Conservation (phyloP, 2,888 invertebrate genomes). For the Lochmaea capreae region DNA sequence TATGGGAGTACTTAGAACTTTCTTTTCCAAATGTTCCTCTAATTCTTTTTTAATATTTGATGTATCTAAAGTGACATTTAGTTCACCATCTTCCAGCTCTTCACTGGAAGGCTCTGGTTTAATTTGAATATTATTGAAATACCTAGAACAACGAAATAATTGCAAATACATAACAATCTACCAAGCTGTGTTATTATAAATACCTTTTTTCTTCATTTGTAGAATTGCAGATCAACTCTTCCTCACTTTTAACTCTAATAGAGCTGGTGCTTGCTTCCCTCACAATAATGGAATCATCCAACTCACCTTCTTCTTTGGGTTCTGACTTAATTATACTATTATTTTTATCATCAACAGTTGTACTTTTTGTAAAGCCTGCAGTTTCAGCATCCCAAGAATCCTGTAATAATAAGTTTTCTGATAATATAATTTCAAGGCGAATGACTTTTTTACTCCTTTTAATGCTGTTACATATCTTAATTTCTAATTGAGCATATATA, state of each 20-base stretch:
- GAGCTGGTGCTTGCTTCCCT: not conserved
- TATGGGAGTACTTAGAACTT: conserved; percentile 33
- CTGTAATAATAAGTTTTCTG: conserved; percentile 47
- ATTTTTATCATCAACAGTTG: not conserved
- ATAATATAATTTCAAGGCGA: not conserved
- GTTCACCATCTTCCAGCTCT: not conserved
- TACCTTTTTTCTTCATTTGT: conserved; percentile 2
- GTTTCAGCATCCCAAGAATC: conserved; percentile 52
- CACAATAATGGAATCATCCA: conserved; percentile 14
- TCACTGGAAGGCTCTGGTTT: not conserved
- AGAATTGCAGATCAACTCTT: not conserved
- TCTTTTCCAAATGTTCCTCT: conserved; percentile 14
- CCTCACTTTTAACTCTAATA: not conserved
- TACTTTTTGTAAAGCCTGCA: conserved; percentile 22
- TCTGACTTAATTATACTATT: not conserved
- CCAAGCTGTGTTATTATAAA: not conserved
- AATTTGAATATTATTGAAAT: conserved; percentile 23
- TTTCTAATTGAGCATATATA: conserved; percentile 9
- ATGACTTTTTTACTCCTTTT: not conserved
- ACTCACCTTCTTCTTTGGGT: conserved; percentile 21
- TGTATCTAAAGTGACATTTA: not conserved
- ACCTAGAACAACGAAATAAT: conserved; percentile 1
- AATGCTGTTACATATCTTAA: not conserved
- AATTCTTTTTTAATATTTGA: conserved; percentile 37
- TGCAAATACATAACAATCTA: not conserved